Percentiles rank a stretch among this genome's conserved stretches.
These are phyloP conservation scores for Amphiura filiformis DNA, from an alignment of 35 echinoderm and acorn worm genomes.

Conservation along the genomic window DNA sequence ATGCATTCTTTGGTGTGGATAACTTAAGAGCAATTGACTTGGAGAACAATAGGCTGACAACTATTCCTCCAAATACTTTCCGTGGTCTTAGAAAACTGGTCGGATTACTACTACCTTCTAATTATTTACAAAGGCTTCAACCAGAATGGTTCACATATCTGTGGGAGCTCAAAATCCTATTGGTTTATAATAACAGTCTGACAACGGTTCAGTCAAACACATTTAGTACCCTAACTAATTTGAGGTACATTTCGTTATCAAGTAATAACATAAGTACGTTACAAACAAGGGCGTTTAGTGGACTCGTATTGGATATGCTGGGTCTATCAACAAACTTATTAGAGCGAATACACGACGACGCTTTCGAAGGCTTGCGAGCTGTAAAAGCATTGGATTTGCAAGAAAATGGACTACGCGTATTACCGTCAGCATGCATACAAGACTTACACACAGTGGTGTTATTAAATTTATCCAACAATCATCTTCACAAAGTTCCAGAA, in stretches of 20 bases:
- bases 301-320: background rate
- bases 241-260: background rate
- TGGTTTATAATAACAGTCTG: background rate
- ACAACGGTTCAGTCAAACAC: background rate
- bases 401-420: background rate
- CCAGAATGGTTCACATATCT: background rate
- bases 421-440: background rate
- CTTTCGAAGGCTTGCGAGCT: background rate
- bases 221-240: background rate
- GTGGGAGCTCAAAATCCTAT: background rate
- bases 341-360: background rate
- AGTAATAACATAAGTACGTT: background rate
- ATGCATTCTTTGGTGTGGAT: background rate
- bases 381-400: background rate
- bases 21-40: background rate
- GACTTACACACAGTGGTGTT: background rate
- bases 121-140: background rate
- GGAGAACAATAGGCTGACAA: background rate
- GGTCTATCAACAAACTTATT: background rate
- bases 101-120: background rate
- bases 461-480: background rate
- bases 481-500: background rate
- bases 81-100: background rate
- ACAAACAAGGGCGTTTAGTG: background rate
- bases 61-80: background rate